Evolutionary conservation across 2,797 vertebrate species (phyloP).

Genomic region (Hydrophis major): DNA sequence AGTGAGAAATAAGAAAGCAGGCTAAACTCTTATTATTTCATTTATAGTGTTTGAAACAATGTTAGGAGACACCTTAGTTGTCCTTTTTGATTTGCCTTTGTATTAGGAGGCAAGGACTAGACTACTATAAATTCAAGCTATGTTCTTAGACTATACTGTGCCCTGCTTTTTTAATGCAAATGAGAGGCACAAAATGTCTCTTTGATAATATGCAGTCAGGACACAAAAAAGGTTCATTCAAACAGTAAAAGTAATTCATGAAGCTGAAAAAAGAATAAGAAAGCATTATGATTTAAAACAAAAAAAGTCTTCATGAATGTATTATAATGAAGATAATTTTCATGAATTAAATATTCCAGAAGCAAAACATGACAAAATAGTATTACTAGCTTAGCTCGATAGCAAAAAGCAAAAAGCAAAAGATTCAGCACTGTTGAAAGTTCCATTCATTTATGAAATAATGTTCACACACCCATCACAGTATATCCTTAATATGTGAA

Average conservation of each 20-base stretch:
- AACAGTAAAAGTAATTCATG: slow-evolving; percentile 86
- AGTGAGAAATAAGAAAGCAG: slow-evolving; percentile 38
- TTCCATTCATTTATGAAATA: background rate
- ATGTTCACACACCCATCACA: background rate
- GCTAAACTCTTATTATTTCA: slow-evolving; percentile 56
- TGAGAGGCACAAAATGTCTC: slow-evolving; percentile 81
- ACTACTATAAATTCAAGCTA: slow-evolving; percentile 75
- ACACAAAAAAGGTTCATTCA: slow-evolving; percentile 81
- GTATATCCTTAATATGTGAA: background rate
- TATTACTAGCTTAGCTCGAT: slow-evolving; percentile 18
- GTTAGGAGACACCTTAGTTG: slow-evolving; percentile 49
- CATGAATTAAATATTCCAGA: slow-evolving; percentile 63
- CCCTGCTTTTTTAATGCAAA: slow-evolving; percentile 86
- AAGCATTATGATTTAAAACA: slow-evolving; percentile 65
- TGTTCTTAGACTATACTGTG: slow-evolving; percentile 68
- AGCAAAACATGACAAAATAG: slow-evolving; percentile 8
- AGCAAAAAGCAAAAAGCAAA: slow-evolving; percentile 15
- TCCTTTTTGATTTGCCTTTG: slow-evolving; percentile 57
- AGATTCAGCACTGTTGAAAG: slow-evolving; percentile 35
- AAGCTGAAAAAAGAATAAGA: slow-evolving; percentile 73
- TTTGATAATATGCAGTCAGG: slow-evolving; percentile 87
- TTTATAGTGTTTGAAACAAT: slow-evolving; percentile 49
- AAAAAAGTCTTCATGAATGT: slow-evolving; percentile 46
- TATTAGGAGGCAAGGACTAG: slow-evolving; percentile 61
- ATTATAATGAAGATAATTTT: slow-evolving; percentile 66